Evolutionary conservation across 2,888 invertebrate genomes (phyloP), one percentile per base, ranked within the genome.

Genomic region (Gastrophysa polygoni): DNA sequence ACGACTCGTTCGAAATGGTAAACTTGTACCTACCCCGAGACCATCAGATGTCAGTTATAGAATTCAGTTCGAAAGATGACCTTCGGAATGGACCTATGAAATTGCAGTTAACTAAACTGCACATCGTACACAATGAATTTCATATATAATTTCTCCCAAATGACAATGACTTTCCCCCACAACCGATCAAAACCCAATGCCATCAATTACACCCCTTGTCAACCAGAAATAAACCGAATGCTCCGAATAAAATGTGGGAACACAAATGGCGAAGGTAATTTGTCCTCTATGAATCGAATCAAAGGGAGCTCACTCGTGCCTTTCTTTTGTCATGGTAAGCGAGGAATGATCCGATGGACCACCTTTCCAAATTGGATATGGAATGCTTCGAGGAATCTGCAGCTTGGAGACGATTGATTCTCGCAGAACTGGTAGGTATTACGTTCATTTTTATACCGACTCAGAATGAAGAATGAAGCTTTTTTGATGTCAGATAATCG

Each of bases 271-370:
- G 59, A 59, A 63, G 59, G 66, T 61, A 66, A 63, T 66, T 64
- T 64, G 57, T 56, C 59, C 66, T 63, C 58, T 63, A 57, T 63
- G 50, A 50, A 51, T 58, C 43, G 46, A 43, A 59, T 51, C 55
- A 61, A 61, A 58, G 60, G 57, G 52, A 63, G 63, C 59, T 38
- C 63, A 61, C 66, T 63, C 66, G 66, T 66, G 66, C 66, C 66
- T 58, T 51, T 60, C 63, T 60, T 47, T 57, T 62, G 49, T 63
- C 29, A 63, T 63, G 60, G 50, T 57, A 66, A 63, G 38, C 56
- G 1, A 32, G 51, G 28, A 56, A 51, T 3, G 14, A 38, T 38
- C 59, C 59, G 59, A 55, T 57, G 43, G 57, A 29, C 57, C 63
- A 63, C 63, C 63, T 63, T 63, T 63, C 20, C 59, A n/a, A n/a